Base-by-base conservation (phyloP, 1,140 invertebrate genomes). In the Tetramorium parvispinum region DNA sequence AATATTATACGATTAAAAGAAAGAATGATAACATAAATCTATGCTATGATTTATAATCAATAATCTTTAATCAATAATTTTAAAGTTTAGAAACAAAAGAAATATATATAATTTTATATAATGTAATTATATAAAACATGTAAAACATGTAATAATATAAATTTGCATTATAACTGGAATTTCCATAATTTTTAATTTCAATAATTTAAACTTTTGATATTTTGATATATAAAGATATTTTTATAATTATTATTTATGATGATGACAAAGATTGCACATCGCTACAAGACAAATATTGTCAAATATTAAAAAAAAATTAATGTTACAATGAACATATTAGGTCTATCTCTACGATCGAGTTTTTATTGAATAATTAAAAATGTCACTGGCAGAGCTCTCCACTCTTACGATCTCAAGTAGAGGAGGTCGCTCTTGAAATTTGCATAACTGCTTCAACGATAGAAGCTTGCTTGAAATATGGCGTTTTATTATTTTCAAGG, bases 301-400 rank as follows among this genome's bases (percentile, higher is more conserved):
- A 61, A 83, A 65, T 59, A 43, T 77, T 40, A 49, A 73, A 61
- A 24, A 24, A n/a, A 32, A 79, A 53, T 85, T 51, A 68, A 85
- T 83, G 51, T 88, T 70, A 43, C 59, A 66, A 77, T 63, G 37
- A 65, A 81, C 78, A 83, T 63, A 81, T 87, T 40, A 89, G 78
- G 75, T 86, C 86, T 87, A 87, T 89, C 81, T 32, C 43, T 32
- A 55, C 79, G 85, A 88, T 92, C 87, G 78, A 87, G 87, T 91
- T 93, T 91, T 91, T 89, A 90, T 92, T 90, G 88, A 91, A 93
- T 93, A 93, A 93, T 93, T 93, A 93, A 93, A 93, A 93, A 93
- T 87, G 92, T 93, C 92, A 93, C 87, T 85, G 49, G 89, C 92
- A 93, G 92, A 87, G 86, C 66, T 55, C 71, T 57, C 43, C 83